Evolutionary conservation across 2,888 invertebrate species (phyloP).

Genomic region (Perizoma affinitatum): DNA sequence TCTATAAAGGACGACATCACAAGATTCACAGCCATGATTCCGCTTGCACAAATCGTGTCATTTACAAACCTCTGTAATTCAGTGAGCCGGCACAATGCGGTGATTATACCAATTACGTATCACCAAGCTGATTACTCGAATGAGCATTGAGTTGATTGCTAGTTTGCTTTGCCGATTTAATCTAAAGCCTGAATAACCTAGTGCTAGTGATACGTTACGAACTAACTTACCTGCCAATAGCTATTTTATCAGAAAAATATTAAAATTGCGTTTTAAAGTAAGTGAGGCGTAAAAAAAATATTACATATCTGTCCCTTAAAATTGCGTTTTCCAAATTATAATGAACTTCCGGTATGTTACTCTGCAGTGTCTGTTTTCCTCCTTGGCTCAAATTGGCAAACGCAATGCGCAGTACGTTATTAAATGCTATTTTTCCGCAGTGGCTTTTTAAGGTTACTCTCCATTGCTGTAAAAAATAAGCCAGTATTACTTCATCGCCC

Average conservation of each 20-base stretch:
- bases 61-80: slow-evolving; percentile 5
- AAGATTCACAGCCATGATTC: no score
- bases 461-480: background rate
- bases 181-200: slow-evolving; percentile 28
- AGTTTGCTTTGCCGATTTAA: slow-evolving; percentile 27
- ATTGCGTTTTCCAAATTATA: slow-evolving; percentile 19
- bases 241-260: no score
- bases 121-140: slow-evolving; percentile 32
- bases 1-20: no score
- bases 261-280: no score
- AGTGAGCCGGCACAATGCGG: slow-evolving; percentile 16
- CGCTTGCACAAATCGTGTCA: no score
- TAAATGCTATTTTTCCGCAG: background rate
- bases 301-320: no score
- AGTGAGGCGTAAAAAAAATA: no score
- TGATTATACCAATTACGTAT: slow-evolving; percentile 37
- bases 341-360: background rate
- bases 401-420: slow-evolving; percentile 23
- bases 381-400: slow-evolving; percentile 17
- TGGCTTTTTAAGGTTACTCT: background rate
- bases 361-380: slow-evolving; percentile 3
- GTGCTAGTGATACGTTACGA: slow-evolving; percentile 23
- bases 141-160: slow-evolving; percentile 25
- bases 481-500: background rate
- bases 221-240: slow-evolving; percentile 8